These are phyloP conservation scores for Natator depressus DNA, from an alignment of 2,113 vertebrate species.

Conservation along the genomic window DNA sequence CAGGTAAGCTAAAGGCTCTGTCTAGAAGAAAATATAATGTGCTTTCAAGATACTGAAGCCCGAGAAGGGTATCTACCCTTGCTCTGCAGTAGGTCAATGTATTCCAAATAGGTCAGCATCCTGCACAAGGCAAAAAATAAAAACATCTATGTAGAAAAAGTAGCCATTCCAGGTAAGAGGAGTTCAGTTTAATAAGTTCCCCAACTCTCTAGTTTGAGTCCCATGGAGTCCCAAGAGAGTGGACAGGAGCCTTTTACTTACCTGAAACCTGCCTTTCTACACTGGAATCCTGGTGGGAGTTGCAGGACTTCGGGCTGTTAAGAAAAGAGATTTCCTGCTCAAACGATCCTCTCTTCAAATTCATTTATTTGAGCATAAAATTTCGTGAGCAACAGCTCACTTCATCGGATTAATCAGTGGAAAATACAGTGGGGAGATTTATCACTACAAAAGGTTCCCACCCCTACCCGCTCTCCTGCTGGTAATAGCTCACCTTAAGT, in stretches of 20 bases:
- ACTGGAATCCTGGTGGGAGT: not conserved
- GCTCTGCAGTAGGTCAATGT: accelerated
- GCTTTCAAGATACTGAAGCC: not conserved
- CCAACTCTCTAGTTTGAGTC: not conserved
- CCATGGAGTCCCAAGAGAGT: not conserved
- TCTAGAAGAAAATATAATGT: not conserved
- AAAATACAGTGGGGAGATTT: too few relatives aligned
- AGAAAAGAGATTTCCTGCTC: too few relatives aligned
- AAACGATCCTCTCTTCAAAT: not conserved
- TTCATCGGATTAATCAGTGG: too few relatives aligned
- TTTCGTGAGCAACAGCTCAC: too few relatives aligned
- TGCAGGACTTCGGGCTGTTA: not conserved
- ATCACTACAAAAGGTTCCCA: too few relatives aligned
- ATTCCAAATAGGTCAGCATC: not conserved
- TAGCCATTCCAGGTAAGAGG: not conserved
- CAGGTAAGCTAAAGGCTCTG: not conserved
- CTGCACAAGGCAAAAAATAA: not conserved
- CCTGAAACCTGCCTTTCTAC: not conserved
- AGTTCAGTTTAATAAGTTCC: accelerated
- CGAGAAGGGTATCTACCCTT: not conserved
- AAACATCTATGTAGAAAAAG: not conserved
- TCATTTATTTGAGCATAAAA: not conserved
- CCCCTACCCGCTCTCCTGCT: too few relatives aligned
- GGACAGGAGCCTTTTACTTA: not conserved
- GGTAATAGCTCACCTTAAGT: too few relatives aligned